These are phyloP conservation scores for Tetramorium bicarinatum DNA, from an alignment of 2,888 invertebrate species.

Conservation along the genomic window DNA sequence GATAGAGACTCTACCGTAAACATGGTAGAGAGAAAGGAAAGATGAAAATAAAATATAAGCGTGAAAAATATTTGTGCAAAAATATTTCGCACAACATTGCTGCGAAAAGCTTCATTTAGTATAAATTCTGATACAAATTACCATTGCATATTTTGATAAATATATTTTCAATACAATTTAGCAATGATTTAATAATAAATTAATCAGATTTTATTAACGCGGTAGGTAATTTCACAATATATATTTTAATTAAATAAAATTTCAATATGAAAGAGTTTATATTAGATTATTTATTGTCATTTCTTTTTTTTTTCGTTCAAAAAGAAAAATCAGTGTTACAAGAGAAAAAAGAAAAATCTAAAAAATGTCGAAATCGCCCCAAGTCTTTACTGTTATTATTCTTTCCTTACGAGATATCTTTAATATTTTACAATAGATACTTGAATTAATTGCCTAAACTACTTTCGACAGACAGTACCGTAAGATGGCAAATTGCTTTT, in stretches of 20 bases:
- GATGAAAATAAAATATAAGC: not conserved
- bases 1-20: not conserved
- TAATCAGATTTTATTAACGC: not conserved
- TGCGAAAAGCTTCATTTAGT: not conserved
- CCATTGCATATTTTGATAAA: not conserved
- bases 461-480: not conserved
- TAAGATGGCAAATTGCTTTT: not conserved
- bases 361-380: not conserved
- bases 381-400: not conserved
- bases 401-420: not conserved
- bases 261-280: not conserved
- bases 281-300: not conserved
- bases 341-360: not conserved
- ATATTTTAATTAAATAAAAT: not conserved
- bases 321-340: not conserved
- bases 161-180: not conserved
- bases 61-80: not conserved
- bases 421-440: not conserved
- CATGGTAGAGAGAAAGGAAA: not conserved
- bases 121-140: not conserved
- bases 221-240: not conserved
- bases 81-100: not conserved
- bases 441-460: not conserved
- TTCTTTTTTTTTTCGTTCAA: not conserved
- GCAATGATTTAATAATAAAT: not conserved